Percentiles rank a stretch among this genome's conserved stretches.
Evolutionary conservation across 2,797 vertebrate species (phyloP).

Genomic region (Labeo calbasu): DNA sequence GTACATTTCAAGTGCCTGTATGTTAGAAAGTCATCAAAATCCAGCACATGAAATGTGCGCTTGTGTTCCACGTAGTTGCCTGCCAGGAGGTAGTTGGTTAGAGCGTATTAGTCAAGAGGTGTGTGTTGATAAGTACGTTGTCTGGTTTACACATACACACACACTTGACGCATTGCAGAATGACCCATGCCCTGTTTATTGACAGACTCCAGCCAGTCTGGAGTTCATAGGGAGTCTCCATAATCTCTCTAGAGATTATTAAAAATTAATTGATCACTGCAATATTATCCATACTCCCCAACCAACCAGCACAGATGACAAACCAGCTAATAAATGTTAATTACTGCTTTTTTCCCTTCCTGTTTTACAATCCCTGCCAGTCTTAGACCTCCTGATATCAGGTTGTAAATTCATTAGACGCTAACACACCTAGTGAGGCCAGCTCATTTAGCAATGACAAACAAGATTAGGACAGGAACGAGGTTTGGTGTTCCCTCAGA

Average conservation of each 20-base stretch:
- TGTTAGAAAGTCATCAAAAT: background rate
- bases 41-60: background rate
- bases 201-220: conserved; percentile 89
- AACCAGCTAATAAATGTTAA: conserved; percentile 85
- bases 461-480: conserved; percentile 85
- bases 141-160: conserved; percentile 40
- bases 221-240: conserved; percentile 83
- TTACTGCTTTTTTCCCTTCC: conserved; percentile 73
- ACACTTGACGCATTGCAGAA: conserved; percentile 68
- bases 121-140: conserved; percentile 56
- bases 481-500: conserved; percentile 63
- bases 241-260: conserved; percentile 83
- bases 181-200: conserved; percentile 87
- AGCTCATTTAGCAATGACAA: conserved; percentile 95
- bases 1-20: conserved; percentile 5
- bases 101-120: conserved; percentile 48
- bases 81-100: conserved; percentile 53
- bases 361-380: conserved; percentile 84
- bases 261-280: conserved; percentile 85
- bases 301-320: conserved; percentile 63
- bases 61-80: conserved; percentile 46
- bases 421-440: conserved; percentile 90
- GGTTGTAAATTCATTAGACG: conserved; percentile 98
- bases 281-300: conserved; percentile 77
- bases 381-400: conserved; percentile 83